These are phyloP conservation scores for Nipponacmea schrenckii DNA, from an alignment of 2,888 invertebrate genomes.

Conservation along the genomic window DNA sequence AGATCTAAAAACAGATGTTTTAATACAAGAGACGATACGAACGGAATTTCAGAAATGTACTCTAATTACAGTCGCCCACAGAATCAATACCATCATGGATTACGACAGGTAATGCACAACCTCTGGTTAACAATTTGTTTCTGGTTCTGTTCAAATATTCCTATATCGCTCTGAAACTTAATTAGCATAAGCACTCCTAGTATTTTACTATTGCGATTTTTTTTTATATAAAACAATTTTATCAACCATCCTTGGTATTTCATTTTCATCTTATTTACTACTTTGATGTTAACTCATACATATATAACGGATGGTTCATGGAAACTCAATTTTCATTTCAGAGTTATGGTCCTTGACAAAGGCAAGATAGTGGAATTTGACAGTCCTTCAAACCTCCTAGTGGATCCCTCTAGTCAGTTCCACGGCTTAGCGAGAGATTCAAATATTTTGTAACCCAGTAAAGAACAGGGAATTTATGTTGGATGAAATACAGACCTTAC, in stretches of 20 bases:
- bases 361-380: constrained; percentile 17
- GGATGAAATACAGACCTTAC: background rate
- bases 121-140: background rate
- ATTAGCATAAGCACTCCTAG: background rate
- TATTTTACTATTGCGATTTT: background rate
- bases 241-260: background rate
- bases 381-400: constrained; percentile 3
- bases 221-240: background rate
- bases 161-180: background rate
- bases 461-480: background rate
- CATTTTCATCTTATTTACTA: background rate
- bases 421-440: constrained; percentile 27
- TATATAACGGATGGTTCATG: no score
- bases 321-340: background rate
- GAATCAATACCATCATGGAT: constrained; percentile 23
- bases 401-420: constrained; percentile 12
- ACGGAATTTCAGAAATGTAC: constrained; percentile 18
- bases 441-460: constrained; percentile 23
- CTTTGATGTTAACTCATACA: no score
- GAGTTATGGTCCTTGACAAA: constrained; percentile 19
- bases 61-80: constrained; percentile 22
- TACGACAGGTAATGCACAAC: constrained; percentile 16
- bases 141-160: no score
- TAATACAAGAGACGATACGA: constrained; percentile 23
- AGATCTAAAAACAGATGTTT: constrained; percentile 25